Conservation (phyloP, 1,140 invertebrate species). For the Camponotus pennsylvanicus region DNA sequence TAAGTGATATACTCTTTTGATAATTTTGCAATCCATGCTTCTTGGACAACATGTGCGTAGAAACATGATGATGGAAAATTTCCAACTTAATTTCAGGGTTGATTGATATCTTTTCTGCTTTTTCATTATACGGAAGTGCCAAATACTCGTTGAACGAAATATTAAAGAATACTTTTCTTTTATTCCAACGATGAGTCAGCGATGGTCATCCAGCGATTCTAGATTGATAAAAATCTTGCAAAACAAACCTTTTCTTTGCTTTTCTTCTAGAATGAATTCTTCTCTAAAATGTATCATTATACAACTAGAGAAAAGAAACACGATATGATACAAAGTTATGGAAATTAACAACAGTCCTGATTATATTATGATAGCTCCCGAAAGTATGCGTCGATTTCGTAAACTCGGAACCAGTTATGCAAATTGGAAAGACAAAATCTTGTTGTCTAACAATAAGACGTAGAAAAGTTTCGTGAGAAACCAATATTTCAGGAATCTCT, state of each 20-base stretch:
- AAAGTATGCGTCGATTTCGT: neutral
- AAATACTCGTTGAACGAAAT: slow-evolving; percentile 43
- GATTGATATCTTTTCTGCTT: neutral
- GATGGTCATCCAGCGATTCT: neutral
- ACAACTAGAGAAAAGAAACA: neutral
- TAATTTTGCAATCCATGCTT: neutral
- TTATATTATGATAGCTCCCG: neutral
- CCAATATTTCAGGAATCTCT: neutral
- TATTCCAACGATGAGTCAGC: slow-evolving; percentile 34
- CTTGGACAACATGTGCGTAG: too few relatives aligned
- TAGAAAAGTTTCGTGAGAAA: neutral
- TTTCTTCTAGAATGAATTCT: neutral
- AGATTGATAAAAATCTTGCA: neutral
- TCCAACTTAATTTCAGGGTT: neutral
- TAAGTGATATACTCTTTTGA: neutral
- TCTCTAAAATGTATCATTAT: neutral
- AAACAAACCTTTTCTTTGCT: neutral
- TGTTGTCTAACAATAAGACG: neutral
- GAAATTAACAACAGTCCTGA: neutral
- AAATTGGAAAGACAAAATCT: neutral
- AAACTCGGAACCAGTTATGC: slow-evolving; percentile 7
- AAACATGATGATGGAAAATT: neutral
- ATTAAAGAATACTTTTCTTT: slow-evolving; percentile 24
- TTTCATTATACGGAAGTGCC: neutral
- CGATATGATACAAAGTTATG: neutral